phyloP scores from a whole-genome alignment of 2,113 vertebrate genomes.

The Haemorhous mexicanus region DNA sequence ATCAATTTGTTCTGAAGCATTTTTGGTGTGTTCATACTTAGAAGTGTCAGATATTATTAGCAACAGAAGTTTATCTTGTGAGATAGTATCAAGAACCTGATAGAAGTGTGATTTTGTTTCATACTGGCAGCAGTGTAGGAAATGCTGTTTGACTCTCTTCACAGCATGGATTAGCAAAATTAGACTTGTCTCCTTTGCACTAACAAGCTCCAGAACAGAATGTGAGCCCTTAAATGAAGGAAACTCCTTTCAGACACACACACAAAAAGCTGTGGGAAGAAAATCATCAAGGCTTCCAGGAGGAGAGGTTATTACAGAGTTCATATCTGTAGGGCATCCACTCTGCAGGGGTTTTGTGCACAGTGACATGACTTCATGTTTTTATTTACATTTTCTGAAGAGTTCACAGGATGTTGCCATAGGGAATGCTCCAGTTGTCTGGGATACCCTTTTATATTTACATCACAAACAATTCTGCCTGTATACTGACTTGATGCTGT shows the following conservation, averaged over 20 bases:
- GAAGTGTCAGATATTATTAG: slow-evolving; percentile 49
- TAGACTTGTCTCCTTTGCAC: slow-evolving; percentile 35
- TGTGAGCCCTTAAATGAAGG: slow-evolving; percentile 22
- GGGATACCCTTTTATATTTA: slow-evolving; percentile 48
- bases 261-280: slow-evolving; percentile 6
- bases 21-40: background rate
- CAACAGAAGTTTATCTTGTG: slow-evolving; percentile 40
- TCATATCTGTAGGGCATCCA: background rate
- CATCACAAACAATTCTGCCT: background rate
- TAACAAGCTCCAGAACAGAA: slow-evolving; percentile 50
- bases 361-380: slow-evolving; percentile 35
- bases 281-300: background rate
- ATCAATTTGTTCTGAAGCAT: slow-evolving; percentile 35
- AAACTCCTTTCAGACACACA: slow-evolving; percentile 12
- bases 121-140: slow-evolving; percentile 5
- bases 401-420: slow-evolving; percentile 65
- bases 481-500: background rate
- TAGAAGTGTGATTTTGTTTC: slow-evolving; percentile 55
- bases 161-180: slow-evolving; percentile 42
- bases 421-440: slow-evolving; percentile 66
- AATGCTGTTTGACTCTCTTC: slow-evolving; percentile 20
- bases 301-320: slow-evolving; percentile 4
- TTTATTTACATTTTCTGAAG: slow-evolving; percentile 70
- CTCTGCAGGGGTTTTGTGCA: background rate
- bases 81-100: slow-evolving; percentile 46